A percentile compares a stretch with the other conserved stretches of the same genome.
Evolutionary conservation across 2,888 invertebrate genomes (phyloP).

Genomic region (Halocaridina rubra): DNA sequence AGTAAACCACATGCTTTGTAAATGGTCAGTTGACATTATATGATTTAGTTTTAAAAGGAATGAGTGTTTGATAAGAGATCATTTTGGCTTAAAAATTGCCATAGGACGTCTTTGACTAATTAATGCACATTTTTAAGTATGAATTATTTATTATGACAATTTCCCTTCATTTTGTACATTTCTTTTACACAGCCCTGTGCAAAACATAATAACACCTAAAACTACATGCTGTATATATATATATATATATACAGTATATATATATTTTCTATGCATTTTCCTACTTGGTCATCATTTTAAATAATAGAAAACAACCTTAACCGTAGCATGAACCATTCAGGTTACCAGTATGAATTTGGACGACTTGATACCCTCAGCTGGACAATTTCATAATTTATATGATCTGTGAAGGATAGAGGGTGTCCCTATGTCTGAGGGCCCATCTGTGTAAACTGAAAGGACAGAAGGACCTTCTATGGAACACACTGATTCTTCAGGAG

Average conservation of each 20-base stretch:
- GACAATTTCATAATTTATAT: constrained; percentile 51
- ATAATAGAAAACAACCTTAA: neutral
- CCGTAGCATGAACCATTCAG: neutral
- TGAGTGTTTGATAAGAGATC: no score
- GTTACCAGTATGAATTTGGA: neutral
- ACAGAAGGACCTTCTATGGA: constrained; percentile 81
- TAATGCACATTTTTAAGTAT: neutral
- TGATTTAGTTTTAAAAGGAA: neutral
- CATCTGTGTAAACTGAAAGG: constrained; percentile 67
- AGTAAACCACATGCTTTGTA: neutral
- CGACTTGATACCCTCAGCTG: neutral
- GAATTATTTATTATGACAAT: neutral
- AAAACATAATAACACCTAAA: neutral
- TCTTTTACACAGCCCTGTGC: neutral
- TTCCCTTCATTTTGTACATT: neutral
- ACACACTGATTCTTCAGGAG: constrained; percentile 91
- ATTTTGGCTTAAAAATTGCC: neutral
- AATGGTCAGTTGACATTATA: neutral
- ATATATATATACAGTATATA: no score
- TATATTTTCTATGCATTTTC: neutral
- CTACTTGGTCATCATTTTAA: neutral
- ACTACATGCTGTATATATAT: no score
- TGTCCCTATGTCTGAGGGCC: constrained; percentile 66
- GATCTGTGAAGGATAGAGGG: constrained; percentile 54
- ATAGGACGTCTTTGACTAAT: neutral